Evolutionary conservation across 2,797 vertebrate species (phyloP), one percentile per base, ranked within the genome.

Genomic region (Ciconia nigra): DNA sequence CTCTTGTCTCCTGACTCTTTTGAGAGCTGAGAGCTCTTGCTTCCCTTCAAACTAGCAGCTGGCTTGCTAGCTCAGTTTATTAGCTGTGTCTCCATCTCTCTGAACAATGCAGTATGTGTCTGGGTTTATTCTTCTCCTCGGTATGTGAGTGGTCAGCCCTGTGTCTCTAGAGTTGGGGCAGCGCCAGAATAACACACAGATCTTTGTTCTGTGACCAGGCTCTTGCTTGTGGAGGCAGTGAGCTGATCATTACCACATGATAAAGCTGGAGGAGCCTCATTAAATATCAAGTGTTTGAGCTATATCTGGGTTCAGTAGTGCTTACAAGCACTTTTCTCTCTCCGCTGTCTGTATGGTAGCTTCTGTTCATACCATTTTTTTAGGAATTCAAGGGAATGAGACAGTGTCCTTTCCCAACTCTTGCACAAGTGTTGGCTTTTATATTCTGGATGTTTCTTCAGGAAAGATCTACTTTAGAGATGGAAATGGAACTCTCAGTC

Each of bases 71-170:
- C 66, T 92, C 37, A 11, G 37, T 89, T 76, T 82, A 90, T 95
- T 71, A 88, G 73, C 55, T 70, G 29, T 20, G 33, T 81, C 84
- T 84, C 55, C 19, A 15, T 80, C 59, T 80, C 59, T 88, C 66
- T 81, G 65, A 66, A 96, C 94, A 96, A 94, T 93, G 85, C 52
- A 42, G 16, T 81, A 8, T 94, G 76, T 96, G 87, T 96, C 87
- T 90, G 67, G 81, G 15, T 77, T 76, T 86, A 10, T 86, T 89
- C 59, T 92, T 24, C 54, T 96, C 76, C 47, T 79, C 1, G 0
- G 29, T 49, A 35, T 49, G 46, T 55, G 55, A 87, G 87, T 73
- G 74, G 67, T 58, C 85, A 92, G 83, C 35, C 63, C 73, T 62
- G 21, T 71, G 65, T 55, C 55, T 84, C 70, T 89, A 0, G 62